A percentile compares a stretch with the other conserved stretches of the same genome.
Conservation (phyloP, 1,140 invertebrate genomes). For the Caenorhabditis inopinata region DNA sequence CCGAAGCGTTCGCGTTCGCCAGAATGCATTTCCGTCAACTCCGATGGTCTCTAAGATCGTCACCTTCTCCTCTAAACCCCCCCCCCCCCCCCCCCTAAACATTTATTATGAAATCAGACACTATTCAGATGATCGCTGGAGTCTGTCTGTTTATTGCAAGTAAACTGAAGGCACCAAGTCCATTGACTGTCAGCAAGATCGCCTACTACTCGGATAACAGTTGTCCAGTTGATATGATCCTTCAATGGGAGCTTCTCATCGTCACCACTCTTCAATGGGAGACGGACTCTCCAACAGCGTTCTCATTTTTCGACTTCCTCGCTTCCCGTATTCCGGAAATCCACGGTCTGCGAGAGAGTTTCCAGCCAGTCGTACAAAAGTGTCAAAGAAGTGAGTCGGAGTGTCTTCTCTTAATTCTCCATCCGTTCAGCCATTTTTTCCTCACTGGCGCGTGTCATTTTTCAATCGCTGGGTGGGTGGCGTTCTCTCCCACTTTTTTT, state of each 20-base stretch:
- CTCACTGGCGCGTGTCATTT: constrained; percentile 19
- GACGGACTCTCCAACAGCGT: constrained; percentile 17
- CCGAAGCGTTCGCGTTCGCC: too few relatives aligned
- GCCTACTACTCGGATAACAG: constrained; percentile 36
- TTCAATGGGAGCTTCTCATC: constrained; percentile 23
- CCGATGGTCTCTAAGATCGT: too few relatives aligned
- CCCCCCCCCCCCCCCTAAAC: too few relatives aligned
- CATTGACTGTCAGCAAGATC: not conserved
- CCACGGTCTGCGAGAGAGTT: not conserved
- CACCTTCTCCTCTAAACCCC: not conserved
- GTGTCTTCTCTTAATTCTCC: not conserved
- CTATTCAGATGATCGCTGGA: constrained; percentile 31
- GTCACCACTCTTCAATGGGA: constrained; percentile 7
- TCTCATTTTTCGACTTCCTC: constrained; percentile 30
- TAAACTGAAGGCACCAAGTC: constrained; percentile 39
- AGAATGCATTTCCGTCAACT: too few relatives aligned
- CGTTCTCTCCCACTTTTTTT: not conserved
- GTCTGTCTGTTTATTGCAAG: constrained; percentile 35
- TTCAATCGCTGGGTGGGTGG: constrained; percentile 1
- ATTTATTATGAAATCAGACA: constrained; percentile 10
- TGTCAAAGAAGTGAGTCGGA: constrained; percentile 32
- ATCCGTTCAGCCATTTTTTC: not conserved
- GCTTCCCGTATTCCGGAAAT: not conserved
- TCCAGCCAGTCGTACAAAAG: constrained; percentile 9
- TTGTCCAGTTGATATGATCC: not conserved